Evolutionary conservation across 2,888 invertebrate species (phyloP).

Genomic region (Sarcophaga caerulescens): DNA sequence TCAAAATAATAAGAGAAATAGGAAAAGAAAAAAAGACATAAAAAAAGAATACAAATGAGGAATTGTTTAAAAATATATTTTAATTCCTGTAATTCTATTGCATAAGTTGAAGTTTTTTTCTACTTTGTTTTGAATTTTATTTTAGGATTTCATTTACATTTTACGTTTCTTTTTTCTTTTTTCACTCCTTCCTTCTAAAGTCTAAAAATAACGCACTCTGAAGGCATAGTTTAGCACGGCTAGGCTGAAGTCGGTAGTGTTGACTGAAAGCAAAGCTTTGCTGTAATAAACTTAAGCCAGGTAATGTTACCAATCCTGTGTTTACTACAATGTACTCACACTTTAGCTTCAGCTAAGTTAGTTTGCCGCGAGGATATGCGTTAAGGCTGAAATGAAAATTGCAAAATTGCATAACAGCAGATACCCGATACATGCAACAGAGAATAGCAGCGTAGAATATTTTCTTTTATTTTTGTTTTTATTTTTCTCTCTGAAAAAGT

Average conservation of each 20-base stretch:
- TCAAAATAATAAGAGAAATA: background rate
- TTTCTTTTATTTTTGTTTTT: conserved; percentile 57
- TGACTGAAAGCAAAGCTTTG: too few relatives aligned
- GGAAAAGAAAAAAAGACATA: too few relatives aligned
- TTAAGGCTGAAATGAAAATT: conserved; percentile 49
- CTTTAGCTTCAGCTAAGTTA: background rate
- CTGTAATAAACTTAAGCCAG: too few relatives aligned
- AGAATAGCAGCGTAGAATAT: conserved; percentile 36
- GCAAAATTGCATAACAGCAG: conserved; percentile 64
- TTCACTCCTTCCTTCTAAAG: too few relatives aligned
- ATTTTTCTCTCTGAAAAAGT: conserved; percentile 44
- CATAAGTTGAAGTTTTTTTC: conserved; percentile 16
- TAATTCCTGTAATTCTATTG: conserved; percentile 51
- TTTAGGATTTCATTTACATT: conserved; percentile 41
- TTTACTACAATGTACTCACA: background rate
- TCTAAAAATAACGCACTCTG: too few relatives aligned
- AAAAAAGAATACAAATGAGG: background rate
- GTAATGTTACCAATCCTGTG: background rate
- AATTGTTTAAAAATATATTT: conserved; percentile 39
- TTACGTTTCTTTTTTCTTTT: background rate
- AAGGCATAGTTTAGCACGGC: too few relatives aligned
- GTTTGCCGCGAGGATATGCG: conserved; percentile 26
- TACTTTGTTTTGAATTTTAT: conserved; percentile 6
- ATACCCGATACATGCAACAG: too few relatives aligned
- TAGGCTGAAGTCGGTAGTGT: too few relatives aligned